Percentiles rank a stretch among this genome's conserved stretches.
Evolutionary conservation across 2,113 vertebrate genomes (phyloP).

Genomic region (Apteryx owenii): DNA sequence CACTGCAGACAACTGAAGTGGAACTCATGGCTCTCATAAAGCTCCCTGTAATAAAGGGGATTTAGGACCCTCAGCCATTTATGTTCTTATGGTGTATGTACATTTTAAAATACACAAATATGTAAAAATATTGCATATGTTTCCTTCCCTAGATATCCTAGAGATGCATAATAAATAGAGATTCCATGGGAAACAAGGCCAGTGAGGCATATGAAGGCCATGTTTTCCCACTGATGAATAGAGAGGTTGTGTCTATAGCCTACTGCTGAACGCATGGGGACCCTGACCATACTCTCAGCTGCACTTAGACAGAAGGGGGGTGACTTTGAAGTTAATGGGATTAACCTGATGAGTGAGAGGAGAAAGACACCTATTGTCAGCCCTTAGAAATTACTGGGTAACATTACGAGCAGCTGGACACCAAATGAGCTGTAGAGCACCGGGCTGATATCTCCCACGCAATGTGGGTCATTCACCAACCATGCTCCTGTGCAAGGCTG

Average conservation of each 20-base stretch:
- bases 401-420: background rate
- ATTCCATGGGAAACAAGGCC: background rate
- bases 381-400: background rate
- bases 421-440: background rate
- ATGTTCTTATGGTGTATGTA: background rate
- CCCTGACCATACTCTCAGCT: background rate
- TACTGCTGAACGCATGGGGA: background rate
- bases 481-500: background rate
- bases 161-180: background rate
- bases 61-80: background rate
- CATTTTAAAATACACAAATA: background rate
- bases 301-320: background rate
- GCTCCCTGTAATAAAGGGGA: background rate
- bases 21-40: background rate
- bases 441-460: background rate
- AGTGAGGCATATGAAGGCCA: background rate
- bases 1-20: background rate
- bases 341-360: background rate
- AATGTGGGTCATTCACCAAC: background rate
- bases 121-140: background rate
- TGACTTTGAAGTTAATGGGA: background rate
- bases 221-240: background rate
- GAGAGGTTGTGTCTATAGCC: background rate
- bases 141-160: background rate
- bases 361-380: background rate